These are phyloP conservation scores for Xestia ashworthii DNA, from an alignment of 2,888 invertebrate species.

Conservation along the genomic window DNA sequence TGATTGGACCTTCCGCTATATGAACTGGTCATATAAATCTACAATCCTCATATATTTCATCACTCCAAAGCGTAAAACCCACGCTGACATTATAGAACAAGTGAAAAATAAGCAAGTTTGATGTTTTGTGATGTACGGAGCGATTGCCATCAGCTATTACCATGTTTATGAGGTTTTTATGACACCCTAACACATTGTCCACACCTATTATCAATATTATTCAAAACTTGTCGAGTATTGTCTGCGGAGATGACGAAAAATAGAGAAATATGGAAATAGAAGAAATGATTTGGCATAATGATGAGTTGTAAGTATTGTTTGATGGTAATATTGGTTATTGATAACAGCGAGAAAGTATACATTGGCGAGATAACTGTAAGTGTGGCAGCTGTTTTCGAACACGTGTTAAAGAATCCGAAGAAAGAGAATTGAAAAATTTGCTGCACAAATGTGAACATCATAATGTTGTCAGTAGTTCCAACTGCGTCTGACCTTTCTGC, in stretches of 20 bases:
- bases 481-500: neutral
- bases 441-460: neutral
- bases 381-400: neutral
- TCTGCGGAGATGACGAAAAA: too few relatives aligned
- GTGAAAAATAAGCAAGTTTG: conserved; percentile 34
- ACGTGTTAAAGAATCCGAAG: neutral
- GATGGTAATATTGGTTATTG: neutral
- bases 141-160: conserved; percentile 38
- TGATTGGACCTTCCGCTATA: neutral
- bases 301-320: too few relatives aligned
- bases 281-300: too few relatives aligned
- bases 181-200: conserved; percentile 26
- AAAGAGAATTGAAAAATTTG: too few relatives aligned
- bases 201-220: conserved; percentile 33
- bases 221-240: conserved; percentile 1
- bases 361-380: neutral
- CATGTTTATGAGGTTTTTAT: conserved; percentile 49
- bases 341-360: neutral
- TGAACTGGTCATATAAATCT: neutral
- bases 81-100: conserved; percentile 45
- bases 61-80: conserved; percentile 27
- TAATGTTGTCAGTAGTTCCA: neutral
- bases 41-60: conserved; percentile 9
- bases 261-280: too few relatives aligned
- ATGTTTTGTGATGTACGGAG: conserved; percentile 10